Evolutionary conservation across 2,113 vertebrate genomes (phyloP).

Genomic region (Corythoichthys haematopterus): DNA sequence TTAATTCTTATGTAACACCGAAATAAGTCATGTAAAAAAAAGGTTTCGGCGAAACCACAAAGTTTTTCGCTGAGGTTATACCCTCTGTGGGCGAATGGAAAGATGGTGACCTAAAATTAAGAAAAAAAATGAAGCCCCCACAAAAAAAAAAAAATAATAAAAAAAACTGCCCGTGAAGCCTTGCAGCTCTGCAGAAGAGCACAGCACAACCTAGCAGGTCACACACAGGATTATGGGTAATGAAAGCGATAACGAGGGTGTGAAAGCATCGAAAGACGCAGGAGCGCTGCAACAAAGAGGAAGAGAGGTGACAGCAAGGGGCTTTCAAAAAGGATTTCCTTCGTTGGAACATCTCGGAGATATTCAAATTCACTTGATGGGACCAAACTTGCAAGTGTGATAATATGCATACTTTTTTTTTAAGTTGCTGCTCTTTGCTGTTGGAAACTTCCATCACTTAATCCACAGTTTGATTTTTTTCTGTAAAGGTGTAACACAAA

Average conservation of each 20-base stretch:
- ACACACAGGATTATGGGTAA: constrained; percentile 49
- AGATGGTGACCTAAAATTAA: constrained; percentile 60
- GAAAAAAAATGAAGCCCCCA: constrained; percentile 13
- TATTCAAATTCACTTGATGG: too few relatives aligned
- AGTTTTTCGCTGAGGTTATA: constrained; percentile 50
- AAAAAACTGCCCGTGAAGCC: constrained; percentile 34
- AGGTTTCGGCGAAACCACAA: constrained; percentile 28
- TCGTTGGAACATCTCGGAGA: constrained; percentile 56
- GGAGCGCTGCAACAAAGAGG: constrained; percentile 65
- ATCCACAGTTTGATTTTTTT: too few relatives aligned
- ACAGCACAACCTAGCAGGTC: constrained; percentile 33
- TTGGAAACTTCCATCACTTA: too few relatives aligned
- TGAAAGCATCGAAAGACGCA: constrained; percentile 61
- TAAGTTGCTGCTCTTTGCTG: background rate
- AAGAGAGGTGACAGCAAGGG: constrained; percentile 62
- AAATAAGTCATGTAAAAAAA: constrained; percentile 29
- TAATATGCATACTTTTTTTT: too few relatives aligned
- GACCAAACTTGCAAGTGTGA: too few relatives aligned
- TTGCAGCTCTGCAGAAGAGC: constrained; percentile 27
- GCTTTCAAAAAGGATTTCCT: constrained; percentile 73
- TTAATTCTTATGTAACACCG: background rate
- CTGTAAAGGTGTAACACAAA: too few relatives aligned
- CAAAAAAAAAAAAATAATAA: constrained; percentile 9
- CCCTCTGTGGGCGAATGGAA: constrained; percentile 57
- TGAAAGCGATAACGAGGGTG: constrained; percentile 72